Evolutionary conservation across 2,113 vertebrate genomes (phyloP), one percentile per base, ranked within the genome.

Genomic region (Orthonyx spaldingii): DNA sequence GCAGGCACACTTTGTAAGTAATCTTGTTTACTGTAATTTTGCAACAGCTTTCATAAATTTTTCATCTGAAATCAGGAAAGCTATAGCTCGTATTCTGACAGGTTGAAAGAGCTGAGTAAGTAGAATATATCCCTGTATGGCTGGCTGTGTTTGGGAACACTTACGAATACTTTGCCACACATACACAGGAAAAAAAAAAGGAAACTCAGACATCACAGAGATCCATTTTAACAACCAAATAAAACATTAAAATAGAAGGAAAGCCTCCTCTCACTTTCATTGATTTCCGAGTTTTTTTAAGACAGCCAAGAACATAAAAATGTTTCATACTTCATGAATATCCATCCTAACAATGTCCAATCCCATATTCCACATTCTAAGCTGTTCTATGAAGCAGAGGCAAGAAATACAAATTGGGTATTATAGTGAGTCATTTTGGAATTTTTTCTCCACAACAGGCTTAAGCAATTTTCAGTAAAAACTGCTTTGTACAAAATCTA

Each of bases 11-110:
- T 81, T 74, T 82, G 53, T 96, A 97, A 94, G 90, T 89, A 27
- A 94, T 60, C 90, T 74, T 57, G 47, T 94, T 94, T 86, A 92
- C 83, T 76, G 65, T 90, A 94, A 93, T 84, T 97, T 86, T 96
- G 70, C 35, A 93, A 89, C 64, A 86, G 88, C 92, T 94, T 96
- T 90, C 82, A 96, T 93, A 92, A 95, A 96, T 94, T 94, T 96
- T 90, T 97, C 56, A 92, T 71, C 86, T 68, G 69, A 97, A 97
- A 94, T 95, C 70, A 90, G 79, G 53, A 78, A 90, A 6, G 46
- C 84, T 84, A 64, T 84, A 77, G 56, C 79, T 96, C 8, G 7
- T 87, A 94, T 84, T 93, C 76, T 92, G 74, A 94, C 69, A 94
- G 71, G 83, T 63, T 76, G 41, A 95, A 95, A 95, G 24, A 90